Conservation (phyloP, 1,140 invertebrate genomes). For the Heliconius hermathena region DNA sequence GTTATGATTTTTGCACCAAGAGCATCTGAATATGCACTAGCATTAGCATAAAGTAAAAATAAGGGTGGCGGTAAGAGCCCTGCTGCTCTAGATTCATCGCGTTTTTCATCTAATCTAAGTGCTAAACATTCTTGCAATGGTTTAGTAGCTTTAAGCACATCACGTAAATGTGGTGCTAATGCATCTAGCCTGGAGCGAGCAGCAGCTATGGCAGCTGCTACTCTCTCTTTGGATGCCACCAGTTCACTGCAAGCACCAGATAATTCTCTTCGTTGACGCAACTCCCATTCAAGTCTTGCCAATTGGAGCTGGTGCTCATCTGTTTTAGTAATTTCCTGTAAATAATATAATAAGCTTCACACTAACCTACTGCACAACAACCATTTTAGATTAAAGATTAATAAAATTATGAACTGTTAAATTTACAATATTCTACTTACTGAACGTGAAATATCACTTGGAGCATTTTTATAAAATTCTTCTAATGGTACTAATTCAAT, state of each 20-base stretch:
- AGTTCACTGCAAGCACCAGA: slow-evolving; percentile 89
- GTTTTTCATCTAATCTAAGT: slow-evolving; percentile 89
- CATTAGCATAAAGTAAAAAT: slow-evolving; percentile 94
- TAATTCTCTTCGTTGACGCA: slow-evolving; percentile 93
- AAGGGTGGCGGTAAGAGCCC: slow-evolving; percentile 90
- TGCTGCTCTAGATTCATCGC: slow-evolving; percentile 87
- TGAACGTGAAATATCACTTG: slow-evolving; percentile 86
- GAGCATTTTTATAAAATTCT: slow-evolving; percentile 93
- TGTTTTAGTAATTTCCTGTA: slow-evolving; percentile 84
- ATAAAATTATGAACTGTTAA: not conserved
- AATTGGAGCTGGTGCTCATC: slow-evolving; percentile 91
- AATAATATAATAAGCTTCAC: slow-evolving; percentile 4
- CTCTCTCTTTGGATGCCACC: slow-evolving; percentile 88
- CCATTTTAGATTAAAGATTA: not conserved
- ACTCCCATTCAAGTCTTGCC: slow-evolving; percentile 95
- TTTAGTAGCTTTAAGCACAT: slow-evolving; percentile 88
- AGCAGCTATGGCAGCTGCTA: slow-evolving; percentile 89
- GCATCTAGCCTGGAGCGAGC: slow-evolving; percentile 91
- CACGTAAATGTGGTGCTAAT: slow-evolving; percentile 89
- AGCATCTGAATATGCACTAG: slow-evolving; percentile 91
- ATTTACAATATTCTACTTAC: slow-evolving; percentile 74
- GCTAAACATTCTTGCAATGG: slow-evolving; percentile 95
- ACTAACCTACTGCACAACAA: no score
- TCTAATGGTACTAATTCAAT: slow-evolving; percentile 93
- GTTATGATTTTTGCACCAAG: slow-evolving; percentile 83